Conservation (phyloP, 2,113 vertebrate species). For the Cyanistes caeruleus region DNA sequence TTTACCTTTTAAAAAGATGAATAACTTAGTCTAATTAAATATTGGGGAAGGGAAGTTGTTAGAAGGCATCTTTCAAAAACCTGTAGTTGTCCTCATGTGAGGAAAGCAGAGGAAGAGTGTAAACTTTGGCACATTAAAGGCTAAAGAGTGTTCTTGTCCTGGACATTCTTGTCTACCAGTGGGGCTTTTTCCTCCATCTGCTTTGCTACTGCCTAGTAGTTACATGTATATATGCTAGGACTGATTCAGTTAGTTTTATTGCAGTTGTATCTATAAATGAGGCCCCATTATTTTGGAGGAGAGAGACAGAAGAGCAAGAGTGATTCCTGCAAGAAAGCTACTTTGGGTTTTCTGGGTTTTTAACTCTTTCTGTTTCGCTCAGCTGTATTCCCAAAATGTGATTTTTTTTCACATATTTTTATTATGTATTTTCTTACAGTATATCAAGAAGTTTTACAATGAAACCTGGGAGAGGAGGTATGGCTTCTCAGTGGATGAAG, state of each 20-base stretch:
- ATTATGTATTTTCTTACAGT: slow-evolving; percentile 72
- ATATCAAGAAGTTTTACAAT: slow-evolving; percentile 91
- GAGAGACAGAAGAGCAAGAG: background rate
- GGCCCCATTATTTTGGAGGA: rapidly evolving
- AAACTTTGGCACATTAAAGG: background rate
- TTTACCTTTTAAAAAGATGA: background rate
- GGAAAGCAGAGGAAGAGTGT: background rate
- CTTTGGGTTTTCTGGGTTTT: rapidly evolving
- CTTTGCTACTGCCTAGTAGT: background rate
- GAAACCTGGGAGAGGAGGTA: slow-evolving; percentile 84
- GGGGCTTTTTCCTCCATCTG: background rate
- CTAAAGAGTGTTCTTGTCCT: background rate
- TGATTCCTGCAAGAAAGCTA: background rate
- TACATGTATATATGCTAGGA: background rate
- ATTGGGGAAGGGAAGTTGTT: background rate
- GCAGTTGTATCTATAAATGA: background rate
- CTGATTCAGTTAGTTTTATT: background rate
- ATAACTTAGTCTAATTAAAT: background rate
- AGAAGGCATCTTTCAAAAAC: background rate
- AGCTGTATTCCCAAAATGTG: background rate
- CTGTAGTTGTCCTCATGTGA: background rate
- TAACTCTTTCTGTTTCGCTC: background rate
- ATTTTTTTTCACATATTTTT: background rate
- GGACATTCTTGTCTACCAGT: background rate
- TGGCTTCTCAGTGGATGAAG: slow-evolving; percentile 59